Evolutionary conservation across 2,888 invertebrate species (phyloP).

Genomic region (Clostera curtula): DNA sequence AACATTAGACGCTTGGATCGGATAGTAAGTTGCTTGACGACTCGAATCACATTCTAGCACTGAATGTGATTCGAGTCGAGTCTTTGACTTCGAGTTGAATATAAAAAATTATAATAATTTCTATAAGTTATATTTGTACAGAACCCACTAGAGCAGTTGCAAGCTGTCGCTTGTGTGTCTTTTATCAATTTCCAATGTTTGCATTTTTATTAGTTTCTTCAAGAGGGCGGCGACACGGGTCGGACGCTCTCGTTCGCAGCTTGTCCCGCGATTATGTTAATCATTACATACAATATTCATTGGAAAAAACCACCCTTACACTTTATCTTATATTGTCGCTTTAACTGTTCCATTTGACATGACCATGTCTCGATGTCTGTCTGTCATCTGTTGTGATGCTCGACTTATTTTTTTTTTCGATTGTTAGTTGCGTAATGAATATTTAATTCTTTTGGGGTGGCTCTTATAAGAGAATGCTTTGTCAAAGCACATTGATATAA

Average conservation of each 20-base stretch:
- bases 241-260: slow-evolving; percentile 47
- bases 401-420: slow-evolving; percentile 14
- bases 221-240: slow-evolving; percentile 24
- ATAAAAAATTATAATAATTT: too few relatives aligned
- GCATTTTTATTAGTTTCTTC: slow-evolving; percentile 51
- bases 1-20: too few relatives aligned
- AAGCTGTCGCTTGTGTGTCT: slow-evolving; percentile 6
- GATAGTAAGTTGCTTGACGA: too few relatives aligned
- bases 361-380: slow-evolving; percentile 18
- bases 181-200: slow-evolving; percentile 37
- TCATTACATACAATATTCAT: slow-evolving; percentile 54
- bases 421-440: slow-evolving; percentile 21
- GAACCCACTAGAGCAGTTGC: slow-evolving; percentile 7
- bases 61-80: too few relatives aligned
- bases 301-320: slow-evolving; percentile 44
- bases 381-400: slow-evolving; percentile 25
- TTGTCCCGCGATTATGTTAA: slow-evolving; percentile 59
- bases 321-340: slow-evolving; percentile 32
- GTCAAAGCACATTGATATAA: too few relatives aligned
- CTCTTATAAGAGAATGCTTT: too few relatives aligned
- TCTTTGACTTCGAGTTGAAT: too few relatives aligned
- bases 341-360: slow-evolving; percentile 28
- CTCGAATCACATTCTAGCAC: too few relatives aligned
- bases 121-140: slow-evolving; percentile 4
- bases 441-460: slow-evolving; percentile 13